These are phyloP conservation scores for Sus cebifrons DNA, from an alignment of 2,797 vertebrate genomes.

Conservation along the genomic window DNA sequence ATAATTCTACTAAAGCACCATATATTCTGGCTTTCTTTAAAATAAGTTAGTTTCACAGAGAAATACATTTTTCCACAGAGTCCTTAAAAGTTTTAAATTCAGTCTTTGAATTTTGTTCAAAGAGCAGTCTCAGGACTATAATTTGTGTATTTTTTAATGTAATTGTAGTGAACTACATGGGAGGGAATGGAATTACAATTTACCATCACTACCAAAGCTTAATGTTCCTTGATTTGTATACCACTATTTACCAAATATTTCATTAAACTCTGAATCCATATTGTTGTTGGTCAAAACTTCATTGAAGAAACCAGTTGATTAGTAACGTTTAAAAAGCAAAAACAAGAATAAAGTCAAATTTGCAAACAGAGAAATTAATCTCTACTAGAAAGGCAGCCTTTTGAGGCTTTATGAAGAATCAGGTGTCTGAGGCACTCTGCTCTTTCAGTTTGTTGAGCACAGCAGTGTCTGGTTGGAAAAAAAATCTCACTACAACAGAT, in stretches of 20 bases:
- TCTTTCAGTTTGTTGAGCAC: not conserved
- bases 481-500: not conserved
- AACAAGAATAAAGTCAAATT: not conserved
- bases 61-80: conserved; percentile 11
- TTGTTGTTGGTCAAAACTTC: not conserved
- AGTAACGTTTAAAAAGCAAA: not conserved
- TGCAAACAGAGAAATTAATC: not conserved
- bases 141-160: conserved; percentile 26
- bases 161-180: not conserved
- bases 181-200: not conserved
- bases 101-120: conserved; percentile 64
- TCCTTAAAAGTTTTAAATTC: conserved; percentile 49
- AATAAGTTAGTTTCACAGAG: not conserved
- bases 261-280: not conserved
- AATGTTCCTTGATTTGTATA: not conserved
- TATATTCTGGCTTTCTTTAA: conserved; percentile 33
- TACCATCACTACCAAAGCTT: not conserved
- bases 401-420: not conserved
- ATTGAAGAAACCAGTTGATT: not conserved
- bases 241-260: not conserved
- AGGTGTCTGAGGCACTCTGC: not conserved
- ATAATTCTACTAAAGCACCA: not conserved
- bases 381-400: not conserved
- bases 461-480: not conserved
- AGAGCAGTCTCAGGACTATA: not conserved